A percentile compares a stretch with the other conserved stretches of the same genome.
Evolutionary conservation across 2,797 vertebrate genomes (phyloP).

Genomic region (Phyllotis vaccarum): DNA sequence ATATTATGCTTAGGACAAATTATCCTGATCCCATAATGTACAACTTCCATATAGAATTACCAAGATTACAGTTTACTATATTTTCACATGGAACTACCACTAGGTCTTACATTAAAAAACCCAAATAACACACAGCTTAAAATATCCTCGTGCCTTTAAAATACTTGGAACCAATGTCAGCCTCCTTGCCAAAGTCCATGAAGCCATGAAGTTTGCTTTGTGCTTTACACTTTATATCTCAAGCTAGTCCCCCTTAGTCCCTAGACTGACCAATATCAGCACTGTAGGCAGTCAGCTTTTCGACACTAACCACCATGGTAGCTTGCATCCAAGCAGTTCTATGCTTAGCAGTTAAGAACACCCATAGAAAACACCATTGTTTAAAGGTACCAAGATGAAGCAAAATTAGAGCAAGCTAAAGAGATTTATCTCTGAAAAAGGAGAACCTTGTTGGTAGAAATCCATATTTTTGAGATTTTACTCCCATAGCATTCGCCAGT

Average conservation of each 20-base stretch:
- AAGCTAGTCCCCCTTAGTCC: neutral
- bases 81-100: constrained; percentile 10
- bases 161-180: neutral
- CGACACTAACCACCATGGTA: neutral
- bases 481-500: neutral
- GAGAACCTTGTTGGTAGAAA: neutral
- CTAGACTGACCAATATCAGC: neutral
- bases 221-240: neutral
- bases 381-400: neutral
- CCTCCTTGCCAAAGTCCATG: neutral
- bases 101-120: constrained; percentile 17
- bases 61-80: neutral
- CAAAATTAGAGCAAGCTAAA: neutral
- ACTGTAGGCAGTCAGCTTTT: constrained; percentile 11
- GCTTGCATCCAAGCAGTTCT: neutral
- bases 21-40: neutral
- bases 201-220: neutral
- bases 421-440: neutral
- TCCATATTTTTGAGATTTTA: neutral
- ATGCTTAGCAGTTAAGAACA: neutral
- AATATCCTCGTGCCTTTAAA: neutral
- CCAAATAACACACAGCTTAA: neutral
- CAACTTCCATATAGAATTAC: neutral
- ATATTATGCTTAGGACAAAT: neutral
- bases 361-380: neutral